Evolutionary conservation across 2,888 invertebrate genomes (phyloP).

Genomic region (Erebia aethiops): DNA sequence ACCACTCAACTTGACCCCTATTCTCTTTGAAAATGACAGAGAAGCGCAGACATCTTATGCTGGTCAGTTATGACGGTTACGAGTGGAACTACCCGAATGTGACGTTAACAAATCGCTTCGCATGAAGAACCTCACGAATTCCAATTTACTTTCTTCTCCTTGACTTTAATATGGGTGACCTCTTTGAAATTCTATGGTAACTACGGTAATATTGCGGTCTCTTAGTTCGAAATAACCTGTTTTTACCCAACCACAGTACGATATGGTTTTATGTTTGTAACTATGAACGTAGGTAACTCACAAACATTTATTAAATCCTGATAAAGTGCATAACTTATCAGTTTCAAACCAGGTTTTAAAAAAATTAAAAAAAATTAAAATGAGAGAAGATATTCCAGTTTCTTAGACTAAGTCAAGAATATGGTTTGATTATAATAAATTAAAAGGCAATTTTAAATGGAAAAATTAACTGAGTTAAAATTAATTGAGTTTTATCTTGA

Average conservation of each 20-base stretch:
- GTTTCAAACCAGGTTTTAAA: too few species aligned
- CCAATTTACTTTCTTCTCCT: conserved; percentile 70
- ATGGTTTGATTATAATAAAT: too few species aligned
- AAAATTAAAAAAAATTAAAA: too few species aligned
- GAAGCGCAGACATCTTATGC: conserved; percentile 43
- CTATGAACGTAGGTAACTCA: not conserved
- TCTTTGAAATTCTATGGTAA: conserved; percentile 41
- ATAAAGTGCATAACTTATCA: too few species aligned
- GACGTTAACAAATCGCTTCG: conserved; percentile 73
- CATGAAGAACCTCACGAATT: conserved; percentile 65
- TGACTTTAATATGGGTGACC: conserved; percentile 62
- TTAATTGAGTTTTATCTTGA: too few species aligned
- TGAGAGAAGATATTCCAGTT: too few species aligned
- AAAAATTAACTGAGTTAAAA: too few species aligned
- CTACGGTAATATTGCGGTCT: conserved; percentile 11
- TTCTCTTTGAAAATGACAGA: conserved; percentile 28
- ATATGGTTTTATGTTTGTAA: not conserved
- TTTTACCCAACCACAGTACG: not conserved
- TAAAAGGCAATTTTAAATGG: too few species aligned
- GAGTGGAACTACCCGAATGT: conserved; percentile 55
- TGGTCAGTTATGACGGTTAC: conserved; percentile 46
- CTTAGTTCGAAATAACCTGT: not conserved
- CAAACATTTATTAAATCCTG: not conserved
- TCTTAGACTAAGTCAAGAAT: too few species aligned
- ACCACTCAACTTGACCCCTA: conserved; percentile 46